phyloP scores from a whole-genome alignment of 2,797 vertebrate genomes.

The Pseudopleuronectes americanus region DNA sequence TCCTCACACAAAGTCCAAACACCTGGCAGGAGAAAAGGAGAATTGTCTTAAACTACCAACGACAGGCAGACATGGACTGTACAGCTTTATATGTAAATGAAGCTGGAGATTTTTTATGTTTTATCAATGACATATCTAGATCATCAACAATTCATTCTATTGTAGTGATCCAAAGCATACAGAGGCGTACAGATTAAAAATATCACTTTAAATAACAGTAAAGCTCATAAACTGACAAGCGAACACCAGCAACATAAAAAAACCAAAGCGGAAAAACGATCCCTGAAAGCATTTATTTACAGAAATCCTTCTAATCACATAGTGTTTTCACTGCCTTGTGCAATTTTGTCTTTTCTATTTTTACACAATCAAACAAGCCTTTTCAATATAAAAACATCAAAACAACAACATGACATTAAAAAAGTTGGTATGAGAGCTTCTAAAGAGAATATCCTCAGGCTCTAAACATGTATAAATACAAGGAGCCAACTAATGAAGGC shows the following conservation, averaged over 20 bases:
- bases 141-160: background rate
- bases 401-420: too few relatives aligned
- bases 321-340: background rate
- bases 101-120: too few relatives aligned
- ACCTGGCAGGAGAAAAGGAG: background rate
- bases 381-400: too few relatives aligned
- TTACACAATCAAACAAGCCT: background rate
- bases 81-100: background rate
- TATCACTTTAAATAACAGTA: conserved; percentile 23
- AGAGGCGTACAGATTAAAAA: conserved; percentile 2
- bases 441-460: too few relatives aligned
- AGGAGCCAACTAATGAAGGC: too few relatives aligned
- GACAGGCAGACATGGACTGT: background rate
- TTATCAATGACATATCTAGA: background rate
- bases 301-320: background rate
- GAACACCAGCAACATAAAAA: background rate
- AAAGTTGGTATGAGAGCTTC: too few relatives aligned
- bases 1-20: background rate
- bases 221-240: background rate
- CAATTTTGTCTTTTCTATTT: background rate
- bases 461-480: too few relatives aligned
- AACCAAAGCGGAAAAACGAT: conserved; percentile 22
- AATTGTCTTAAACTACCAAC: background rate
- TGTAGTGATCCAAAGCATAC: background rate
- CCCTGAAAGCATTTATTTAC: conserved; percentile 10